Conservation (phyloP, 1,140 invertebrate genomes). For the Reticulitermes speratus region DNA sequence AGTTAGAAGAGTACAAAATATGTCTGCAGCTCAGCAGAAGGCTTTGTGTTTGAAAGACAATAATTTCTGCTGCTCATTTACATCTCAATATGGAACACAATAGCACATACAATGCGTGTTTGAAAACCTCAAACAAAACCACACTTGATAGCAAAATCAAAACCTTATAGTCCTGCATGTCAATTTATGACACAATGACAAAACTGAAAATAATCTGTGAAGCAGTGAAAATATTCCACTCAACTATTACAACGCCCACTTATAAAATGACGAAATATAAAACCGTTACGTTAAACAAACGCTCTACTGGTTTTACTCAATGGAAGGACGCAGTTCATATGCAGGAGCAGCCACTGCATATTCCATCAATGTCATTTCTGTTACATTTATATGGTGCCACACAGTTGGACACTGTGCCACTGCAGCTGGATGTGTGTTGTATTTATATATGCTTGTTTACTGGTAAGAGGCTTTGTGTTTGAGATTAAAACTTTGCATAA, state of each 20-base stretch:
- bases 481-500: no score
- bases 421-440: no score
- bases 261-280: background rate
- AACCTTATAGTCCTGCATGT: background rate
- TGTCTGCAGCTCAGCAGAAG: no score
- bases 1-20: no score
- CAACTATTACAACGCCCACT: background rate
- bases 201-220: background rate
- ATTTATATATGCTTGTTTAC: no score
- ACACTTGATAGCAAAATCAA: background rate
- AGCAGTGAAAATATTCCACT: background rate
- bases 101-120: background rate
- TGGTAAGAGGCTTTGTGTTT: no score
- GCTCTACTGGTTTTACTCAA: background rate
- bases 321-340: background rate
- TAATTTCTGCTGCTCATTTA: no score
- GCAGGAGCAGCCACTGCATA: background rate
- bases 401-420: background rate
- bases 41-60: no score
- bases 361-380: background rate
- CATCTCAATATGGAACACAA: background rate
- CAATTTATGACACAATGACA: background rate
- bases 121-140: background rate
- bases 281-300: background rate
- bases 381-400: background rate